These are phyloP conservation scores for Lerema accius DNA, from an alignment of 1,140 invertebrate genomes.

Conservation along the genomic window DNA sequence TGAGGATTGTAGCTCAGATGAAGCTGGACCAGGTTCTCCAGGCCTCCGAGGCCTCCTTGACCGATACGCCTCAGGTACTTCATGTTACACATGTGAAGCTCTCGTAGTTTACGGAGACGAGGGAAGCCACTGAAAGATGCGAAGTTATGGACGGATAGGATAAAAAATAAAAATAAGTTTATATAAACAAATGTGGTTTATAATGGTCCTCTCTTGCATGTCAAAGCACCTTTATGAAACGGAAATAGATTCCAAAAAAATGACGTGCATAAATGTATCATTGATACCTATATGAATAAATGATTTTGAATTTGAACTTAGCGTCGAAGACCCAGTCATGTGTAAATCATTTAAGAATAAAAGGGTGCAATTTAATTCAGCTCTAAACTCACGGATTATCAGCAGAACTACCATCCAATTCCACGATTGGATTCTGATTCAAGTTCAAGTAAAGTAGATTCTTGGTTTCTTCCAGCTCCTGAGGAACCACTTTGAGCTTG, in stretches of 20 bases:
- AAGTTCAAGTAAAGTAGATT: conserved; percentile 85
- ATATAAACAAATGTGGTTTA: too few species aligned
- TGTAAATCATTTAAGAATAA: too few species aligned
- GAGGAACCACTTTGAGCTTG: conserved; percentile 84
- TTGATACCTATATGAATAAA: too few species aligned
- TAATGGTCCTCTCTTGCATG: too few species aligned
- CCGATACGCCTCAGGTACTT: conserved; percentile 82
- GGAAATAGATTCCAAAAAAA: too few species aligned
- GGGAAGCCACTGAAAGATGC: conserved; percentile 86
- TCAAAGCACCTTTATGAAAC: too few species aligned
- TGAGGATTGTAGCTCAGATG: conserved; percentile 84
- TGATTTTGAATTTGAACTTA: too few species aligned
- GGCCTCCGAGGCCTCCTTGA: conserved; percentile 74
- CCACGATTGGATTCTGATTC: conserved; percentile 87
- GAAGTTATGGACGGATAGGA: too few species aligned
- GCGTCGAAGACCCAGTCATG: too few species aligned
- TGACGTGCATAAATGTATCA: too few species aligned
- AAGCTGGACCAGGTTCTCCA: conserved; percentile 81
- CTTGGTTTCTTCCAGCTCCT: conserved; percentile 83
- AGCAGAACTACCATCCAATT: conserved; percentile 58
- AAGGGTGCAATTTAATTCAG: too few species aligned
- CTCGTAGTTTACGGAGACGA: conserved; percentile 82
- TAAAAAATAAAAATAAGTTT: too few species aligned
- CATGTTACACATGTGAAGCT: conserved; percentile 87
- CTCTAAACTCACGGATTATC: conserved; percentile 66